Evolutionary conservation across 2,113 vertebrate genomes (phyloP).

Genomic region (Natator depressus): DNA sequence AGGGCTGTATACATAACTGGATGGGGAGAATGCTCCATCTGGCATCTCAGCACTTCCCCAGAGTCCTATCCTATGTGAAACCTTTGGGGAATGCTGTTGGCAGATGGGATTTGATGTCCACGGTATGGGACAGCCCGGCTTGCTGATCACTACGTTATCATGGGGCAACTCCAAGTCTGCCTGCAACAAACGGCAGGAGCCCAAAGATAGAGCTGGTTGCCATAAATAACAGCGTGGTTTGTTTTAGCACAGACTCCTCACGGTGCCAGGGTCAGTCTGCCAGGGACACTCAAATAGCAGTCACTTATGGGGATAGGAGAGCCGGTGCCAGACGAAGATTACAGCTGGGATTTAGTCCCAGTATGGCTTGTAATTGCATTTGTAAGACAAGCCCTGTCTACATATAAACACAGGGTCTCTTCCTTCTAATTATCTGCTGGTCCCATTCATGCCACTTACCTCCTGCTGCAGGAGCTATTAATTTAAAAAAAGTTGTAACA

Average conservation of each 20-base stretch:
- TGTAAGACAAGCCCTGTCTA: constrained; percentile 62
- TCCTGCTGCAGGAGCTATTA: background rate
- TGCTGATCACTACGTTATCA: rapidly evolving
- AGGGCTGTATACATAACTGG: constrained; percentile 6
- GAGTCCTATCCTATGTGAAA: background rate
- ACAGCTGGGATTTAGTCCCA: constrained; percentile 54
- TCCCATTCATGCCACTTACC: constrained; percentile 32
- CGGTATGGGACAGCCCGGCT: background rate
- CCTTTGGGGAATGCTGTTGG: constrained; percentile 52
- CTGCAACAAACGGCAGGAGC: constrained; percentile 19
- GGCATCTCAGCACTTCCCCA: background rate
- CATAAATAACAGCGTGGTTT: background rate
- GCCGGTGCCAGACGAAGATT: constrained; percentile 60
- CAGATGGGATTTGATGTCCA: constrained; percentile 1
- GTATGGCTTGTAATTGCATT: constrained; percentile 52
- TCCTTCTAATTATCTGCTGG: constrained; percentile 50
- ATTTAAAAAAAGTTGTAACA: background rate
- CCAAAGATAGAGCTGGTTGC: background rate
- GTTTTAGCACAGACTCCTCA: constrained; percentile 57
- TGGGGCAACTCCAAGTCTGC: background rate
- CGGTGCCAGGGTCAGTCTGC: constrained; percentile 48
- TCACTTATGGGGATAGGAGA: constrained; percentile 20
- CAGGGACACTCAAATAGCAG: constrained; percentile 43
- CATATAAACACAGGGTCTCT: constrained; percentile 64
- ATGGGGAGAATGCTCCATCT: background rate